Evolutionary conservation across 2,113 vertebrate species (phyloP).

Genomic region (Malurus alboscapulatus): DNA sequence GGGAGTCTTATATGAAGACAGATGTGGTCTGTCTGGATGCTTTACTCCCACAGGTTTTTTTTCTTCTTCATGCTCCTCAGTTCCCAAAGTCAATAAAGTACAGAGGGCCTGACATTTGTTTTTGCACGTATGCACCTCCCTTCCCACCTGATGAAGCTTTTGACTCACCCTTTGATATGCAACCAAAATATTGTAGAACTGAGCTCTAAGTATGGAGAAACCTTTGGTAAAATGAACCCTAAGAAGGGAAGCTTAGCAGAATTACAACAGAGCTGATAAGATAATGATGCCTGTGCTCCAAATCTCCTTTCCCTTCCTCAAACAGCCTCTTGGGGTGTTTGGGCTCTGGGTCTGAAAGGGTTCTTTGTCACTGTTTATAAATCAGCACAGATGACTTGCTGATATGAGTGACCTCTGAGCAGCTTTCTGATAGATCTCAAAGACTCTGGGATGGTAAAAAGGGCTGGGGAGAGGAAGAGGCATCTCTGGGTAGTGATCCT

Average conservation of each 20-base stretch:
- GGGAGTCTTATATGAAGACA: neutral
- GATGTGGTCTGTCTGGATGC: neutral
- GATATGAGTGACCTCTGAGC: neutral
- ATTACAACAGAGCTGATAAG: conserved; percentile 5
- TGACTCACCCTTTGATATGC: conserved; percentile 7
- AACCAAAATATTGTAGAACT: neutral
- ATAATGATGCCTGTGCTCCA: neutral
- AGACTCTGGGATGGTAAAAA: neutral
- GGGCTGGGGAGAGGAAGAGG: neutral
- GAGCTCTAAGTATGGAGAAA: neutral
- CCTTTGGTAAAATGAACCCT: neutral
- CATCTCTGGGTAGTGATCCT: neutral
- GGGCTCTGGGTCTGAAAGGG: neutral
- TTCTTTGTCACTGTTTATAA: neutral
- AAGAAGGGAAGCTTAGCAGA: neutral
- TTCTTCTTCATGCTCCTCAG: neutral
- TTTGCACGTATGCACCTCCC: neutral
- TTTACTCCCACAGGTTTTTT: neutral
- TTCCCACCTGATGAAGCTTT: neutral
- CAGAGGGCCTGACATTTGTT: neutral
- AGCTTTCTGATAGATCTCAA: neutral
- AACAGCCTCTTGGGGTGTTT: neutral
- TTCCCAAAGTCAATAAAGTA: neutral
- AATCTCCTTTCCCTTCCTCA: neutral
- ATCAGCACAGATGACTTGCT: neutral